Base-by-base conservation (phyloP, 2,888 invertebrate genomes). In the Camptogramma bilineatum region DNA sequence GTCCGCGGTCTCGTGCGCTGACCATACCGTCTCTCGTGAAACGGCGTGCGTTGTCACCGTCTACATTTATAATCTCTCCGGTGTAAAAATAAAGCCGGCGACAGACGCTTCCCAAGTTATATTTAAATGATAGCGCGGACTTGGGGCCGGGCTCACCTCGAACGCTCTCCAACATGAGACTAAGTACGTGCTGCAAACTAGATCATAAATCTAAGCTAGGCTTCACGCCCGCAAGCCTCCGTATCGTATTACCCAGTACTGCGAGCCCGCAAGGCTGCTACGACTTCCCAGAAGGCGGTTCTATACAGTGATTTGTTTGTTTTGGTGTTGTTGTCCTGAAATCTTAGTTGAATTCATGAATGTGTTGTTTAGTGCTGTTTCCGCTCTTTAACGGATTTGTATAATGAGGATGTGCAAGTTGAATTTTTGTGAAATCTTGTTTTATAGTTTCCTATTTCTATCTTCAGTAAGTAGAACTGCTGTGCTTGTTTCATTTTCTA, bases 61-160 rank as follows among this genome's bases (percentile, higher is more conserved):
- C 76, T 78, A 78, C 80, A 81, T 62, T 71, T 78, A 82, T 80
- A 86, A 85, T 83, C 48, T 56, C 82, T 84, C 82, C 81, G 77
- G 90, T 90, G 86, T 90, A 91, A 90, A 92, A 92, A 92, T 91
- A 91, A 90, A 90, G 89, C 86, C 90, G 89, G 85, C 87, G 89
- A 89, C 89, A 90, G 88, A 91, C 91, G 84, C 83, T 81, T 86
- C 81, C 84, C 86, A 84, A 88, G 91, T 90, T 92, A 93, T 89
- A 91, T 91, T 90, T 93, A 92, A 92, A 92, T 93, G 92, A 90
- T 90, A 91, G 88, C 90, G 81, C 84, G 78, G 81, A 87, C 83
- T 79, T 79, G 80, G 84, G 80, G 84, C 87, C 86, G 83, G 83
- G 85, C 82, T 82, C 84, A 83, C 83, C 83, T 83, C 87, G 80